A percentile compares a stretch with the other conserved stretches of the same genome.
Evolutionary conservation across 2,113 vertebrate genomes (phyloP).

Genomic region (Natator depressus): DNA sequence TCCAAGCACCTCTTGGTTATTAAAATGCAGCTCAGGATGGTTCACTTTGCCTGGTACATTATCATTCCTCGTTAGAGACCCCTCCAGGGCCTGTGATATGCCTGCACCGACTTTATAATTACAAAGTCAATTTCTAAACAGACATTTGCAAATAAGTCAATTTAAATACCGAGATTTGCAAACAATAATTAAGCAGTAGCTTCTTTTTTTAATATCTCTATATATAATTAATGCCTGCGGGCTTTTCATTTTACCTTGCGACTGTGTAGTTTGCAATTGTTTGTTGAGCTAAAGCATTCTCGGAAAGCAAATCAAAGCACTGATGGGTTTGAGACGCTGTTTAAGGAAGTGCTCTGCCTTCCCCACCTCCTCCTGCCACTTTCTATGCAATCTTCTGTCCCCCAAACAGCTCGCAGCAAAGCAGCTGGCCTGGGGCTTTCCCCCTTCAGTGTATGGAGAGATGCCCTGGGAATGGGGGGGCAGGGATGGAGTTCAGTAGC

Average conservation of each 20-base stretch:
- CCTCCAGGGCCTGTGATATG: constrained; percentile 82
- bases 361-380: not conserved
- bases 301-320: constrained; percentile 76
- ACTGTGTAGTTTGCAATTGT: constrained; percentile 77
- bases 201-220: constrained; percentile 82
- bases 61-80: constrained; percentile 85
- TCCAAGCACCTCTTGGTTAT: constrained; percentile 72
- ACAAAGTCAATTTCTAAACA: constrained; percentile 88
- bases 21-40: constrained; percentile 82
- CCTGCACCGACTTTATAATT: constrained; percentile 84
- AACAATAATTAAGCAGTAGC: constrained; percentile 87
- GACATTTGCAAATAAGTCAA: constrained; percentile 88
- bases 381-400: not conserved
- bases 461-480: not conserved
- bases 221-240: constrained; percentile 85
- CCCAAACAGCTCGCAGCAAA: accelerated
- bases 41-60: constrained; percentile 81
- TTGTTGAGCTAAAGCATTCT: constrained; percentile 76
- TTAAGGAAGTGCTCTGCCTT: constrained; percentile 45
- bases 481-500: not conserved
- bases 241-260: constrained; percentile 80
- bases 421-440: not conserved
- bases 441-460: not conserved
- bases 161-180: constrained; percentile 86
- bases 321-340: constrained; percentile 64